phyloP scores from a whole-genome alignment of 2,888 invertebrate species.

The Cerastis rubricosa region DNA sequence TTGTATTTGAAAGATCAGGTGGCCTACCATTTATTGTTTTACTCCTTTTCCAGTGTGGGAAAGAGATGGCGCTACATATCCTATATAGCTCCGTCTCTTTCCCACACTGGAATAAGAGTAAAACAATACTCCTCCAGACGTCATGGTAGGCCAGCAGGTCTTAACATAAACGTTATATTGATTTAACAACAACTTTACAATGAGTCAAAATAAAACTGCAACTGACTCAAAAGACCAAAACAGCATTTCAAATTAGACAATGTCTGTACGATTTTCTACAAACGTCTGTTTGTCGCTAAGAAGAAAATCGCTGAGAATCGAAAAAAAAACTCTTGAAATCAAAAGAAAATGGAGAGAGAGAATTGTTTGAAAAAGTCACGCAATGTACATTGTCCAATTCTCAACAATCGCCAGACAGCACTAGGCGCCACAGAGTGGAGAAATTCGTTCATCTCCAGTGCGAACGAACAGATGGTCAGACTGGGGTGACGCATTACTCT shows the following conservation, averaged over 20 bases:
- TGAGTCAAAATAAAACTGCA: background rate
- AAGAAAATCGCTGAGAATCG: background rate
- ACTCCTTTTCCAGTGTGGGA: too few relatives aligned
- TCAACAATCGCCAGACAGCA: conserved; percentile 47
- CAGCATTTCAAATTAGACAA: background rate
- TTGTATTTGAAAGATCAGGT: background rate
- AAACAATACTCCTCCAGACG: too few relatives aligned
- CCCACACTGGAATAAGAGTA: too few relatives aligned
- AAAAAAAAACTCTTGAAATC: too few relatives aligned
- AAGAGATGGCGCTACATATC: too few relatives aligned
- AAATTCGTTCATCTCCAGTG: conserved; percentile 56
- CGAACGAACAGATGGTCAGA: conserved; percentile 63
- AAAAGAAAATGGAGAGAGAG: background rate
- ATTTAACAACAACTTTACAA: background rate
- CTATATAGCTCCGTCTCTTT: too few relatives aligned
- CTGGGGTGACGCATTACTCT: conserved; percentile 46
- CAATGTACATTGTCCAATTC: conserved; percentile 45
- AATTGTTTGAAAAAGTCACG: background rate
- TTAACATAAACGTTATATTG: background rate
- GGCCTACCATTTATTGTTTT: too few relatives aligned
- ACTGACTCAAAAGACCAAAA: background rate
- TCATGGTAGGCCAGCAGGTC: too few relatives aligned
- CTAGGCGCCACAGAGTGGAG: conserved; percentile 58
- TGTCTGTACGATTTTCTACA: background rate
- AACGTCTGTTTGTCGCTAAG: too few relatives aligned